Evolutionary conservation across 2,797 vertebrate genomes (phyloP).

Genomic region (Thripadectes ignobilis): DNA sequence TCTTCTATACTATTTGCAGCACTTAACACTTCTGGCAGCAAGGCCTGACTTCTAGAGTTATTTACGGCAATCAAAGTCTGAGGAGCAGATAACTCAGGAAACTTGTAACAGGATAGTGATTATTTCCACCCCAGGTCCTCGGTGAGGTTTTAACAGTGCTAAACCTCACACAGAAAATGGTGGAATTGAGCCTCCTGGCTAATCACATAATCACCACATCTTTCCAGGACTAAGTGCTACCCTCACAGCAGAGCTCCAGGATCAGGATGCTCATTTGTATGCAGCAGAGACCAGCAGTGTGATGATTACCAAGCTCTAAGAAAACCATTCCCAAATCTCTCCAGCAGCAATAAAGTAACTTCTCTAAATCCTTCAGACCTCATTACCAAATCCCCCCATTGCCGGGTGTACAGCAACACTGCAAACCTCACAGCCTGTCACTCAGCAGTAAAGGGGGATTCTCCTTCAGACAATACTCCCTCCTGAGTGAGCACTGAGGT

Average conservation of each 20-base stretch:
- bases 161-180: neutral
- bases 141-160: neutral
- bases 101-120: slow-evolving; percentile 13
- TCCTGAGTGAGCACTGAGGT: neutral
- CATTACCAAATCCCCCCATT: neutral
- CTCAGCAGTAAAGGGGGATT: neutral
- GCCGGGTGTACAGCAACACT: neutral
- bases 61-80: slow-evolving; percentile 42
- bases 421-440: neutral
- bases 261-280: neutral
- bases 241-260: neutral
- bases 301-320: neutral
- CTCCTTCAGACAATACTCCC: neutral
- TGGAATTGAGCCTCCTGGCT: neutral
- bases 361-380: neutral
- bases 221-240: neutral
- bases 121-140: neutral
- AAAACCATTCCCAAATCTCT: neutral
- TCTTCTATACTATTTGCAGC: slow-evolving; percentile 47
- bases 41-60: slow-evolving; percentile 32
- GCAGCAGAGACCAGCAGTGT: neutral
- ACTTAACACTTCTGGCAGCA: slow-evolving; percentile 30
- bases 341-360: neutral
- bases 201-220: neutral
- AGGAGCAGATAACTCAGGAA: slow-evolving; percentile 4